Evolutionary conservation across 2,113 vertebrate genomes (phyloP).

Genomic region (Carettochelys insculpta): DNA sequence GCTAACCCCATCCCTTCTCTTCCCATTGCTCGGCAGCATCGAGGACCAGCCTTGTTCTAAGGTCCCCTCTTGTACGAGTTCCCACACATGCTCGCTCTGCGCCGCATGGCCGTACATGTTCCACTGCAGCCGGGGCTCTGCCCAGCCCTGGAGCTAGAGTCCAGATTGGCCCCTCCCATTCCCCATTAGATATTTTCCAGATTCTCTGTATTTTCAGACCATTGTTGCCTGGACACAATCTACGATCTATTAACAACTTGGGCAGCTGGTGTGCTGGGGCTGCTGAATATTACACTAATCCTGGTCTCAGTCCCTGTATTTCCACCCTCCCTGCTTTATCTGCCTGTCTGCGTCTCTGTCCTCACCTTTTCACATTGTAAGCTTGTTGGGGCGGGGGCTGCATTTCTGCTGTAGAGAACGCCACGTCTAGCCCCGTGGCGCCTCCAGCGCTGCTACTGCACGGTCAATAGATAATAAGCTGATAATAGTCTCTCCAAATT

Average conservation of each 20-base stretch:
- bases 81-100: not conserved
- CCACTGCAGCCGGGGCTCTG: not conserved
- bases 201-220: not conserved
- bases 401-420: too few relatives aligned
- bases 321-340: not conserved
- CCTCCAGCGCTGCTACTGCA: not conserved
- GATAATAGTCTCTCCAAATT: not conserved
- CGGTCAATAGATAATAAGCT: not conserved
- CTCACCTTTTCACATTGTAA: not conserved
- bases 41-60: not conserved
- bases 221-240: not conserved
- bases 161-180: not conserved
- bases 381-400: not conserved
- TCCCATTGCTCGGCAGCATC: not conserved
- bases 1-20: not conserved
- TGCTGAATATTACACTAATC: not conserved
- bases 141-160: not conserved
- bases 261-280: not conserved
- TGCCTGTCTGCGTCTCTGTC: not conserved
- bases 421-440: not conserved
- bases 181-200: not conserved
- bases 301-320: not conserved
- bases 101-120: fast-evolving
- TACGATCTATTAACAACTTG: not conserved
- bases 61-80: not conserved